A percentile compares a stretch with the other conserved stretches of the same genome.
Evolutionary conservation across 2,797 vertebrate genomes (phyloP).

Genomic region (Melanotaenia maccullochi): DNA sequence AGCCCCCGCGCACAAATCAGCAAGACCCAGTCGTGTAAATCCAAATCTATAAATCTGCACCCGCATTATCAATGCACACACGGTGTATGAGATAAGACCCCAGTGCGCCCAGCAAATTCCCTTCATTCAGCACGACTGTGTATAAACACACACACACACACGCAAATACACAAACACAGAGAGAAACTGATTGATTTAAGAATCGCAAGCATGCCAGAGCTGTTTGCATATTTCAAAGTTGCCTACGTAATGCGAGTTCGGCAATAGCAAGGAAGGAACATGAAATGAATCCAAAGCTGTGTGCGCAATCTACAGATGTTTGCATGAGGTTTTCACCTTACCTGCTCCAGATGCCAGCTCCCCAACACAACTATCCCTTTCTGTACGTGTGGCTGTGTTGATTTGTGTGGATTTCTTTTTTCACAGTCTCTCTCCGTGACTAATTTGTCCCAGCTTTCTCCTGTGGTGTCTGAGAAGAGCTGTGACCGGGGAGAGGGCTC

Average conservation of each 20-base stretch:
- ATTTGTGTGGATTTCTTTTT: neutral
- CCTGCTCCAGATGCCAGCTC: slow-evolving; percentile 59
- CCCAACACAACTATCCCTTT: slow-evolving; percentile 36
- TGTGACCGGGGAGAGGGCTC: slow-evolving; percentile 34
- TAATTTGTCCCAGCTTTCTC: slow-evolving; percentile 44
- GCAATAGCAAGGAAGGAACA: slow-evolving; percentile 27
- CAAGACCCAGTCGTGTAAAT: slow-evolving; percentile 27
- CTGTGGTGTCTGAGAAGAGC: slow-evolving; percentile 46
- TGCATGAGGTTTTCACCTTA: slow-evolving; percentile 47
- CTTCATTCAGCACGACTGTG: slow-evolving; percentile 22
- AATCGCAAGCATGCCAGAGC: slow-evolving; percentile 55
- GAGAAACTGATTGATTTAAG: slow-evolving; percentile 33
- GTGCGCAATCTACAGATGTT: slow-evolving; percentile 43
- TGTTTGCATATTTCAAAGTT: slow-evolving; percentile 61
- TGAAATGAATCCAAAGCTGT: slow-evolving; percentile 22
- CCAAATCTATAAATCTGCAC: slow-evolving; percentile 24
- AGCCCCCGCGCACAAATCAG: slow-evolving; percentile 17
- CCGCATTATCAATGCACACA: slow-evolving; percentile 35
- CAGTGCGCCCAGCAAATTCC: slow-evolving; percentile 20
- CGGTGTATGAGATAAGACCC: slow-evolving; percentile 30
- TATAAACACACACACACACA: neutral
- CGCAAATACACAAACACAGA: neutral
- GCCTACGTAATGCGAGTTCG: slow-evolving; percentile 50
- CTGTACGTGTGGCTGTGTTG: slow-evolving; percentile 13
- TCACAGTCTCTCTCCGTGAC: slow-evolving; percentile 21